These are phyloP conservation scores for Artemia sinica DNA, from an alignment of 2,888 invertebrate genomes.

Conservation along the genomic window DNA sequence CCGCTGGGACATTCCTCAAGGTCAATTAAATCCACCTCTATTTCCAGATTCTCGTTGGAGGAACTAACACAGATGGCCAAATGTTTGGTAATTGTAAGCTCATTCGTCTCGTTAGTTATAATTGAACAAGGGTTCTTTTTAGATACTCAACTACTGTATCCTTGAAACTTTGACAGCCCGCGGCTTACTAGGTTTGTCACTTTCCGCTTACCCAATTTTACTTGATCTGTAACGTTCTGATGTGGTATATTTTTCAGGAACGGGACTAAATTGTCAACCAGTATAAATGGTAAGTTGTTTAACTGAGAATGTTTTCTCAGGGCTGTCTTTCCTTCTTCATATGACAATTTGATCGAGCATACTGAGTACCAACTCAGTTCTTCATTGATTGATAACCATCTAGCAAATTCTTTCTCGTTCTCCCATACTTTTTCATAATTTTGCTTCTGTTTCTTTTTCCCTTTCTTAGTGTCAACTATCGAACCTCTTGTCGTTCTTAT, in stretches of 20 bases:
- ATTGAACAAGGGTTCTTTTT: background rate
- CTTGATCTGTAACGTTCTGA: background rate
- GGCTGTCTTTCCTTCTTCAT: too few relatives aligned
- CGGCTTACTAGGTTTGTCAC: background rate
- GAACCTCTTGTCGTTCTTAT: too few relatives aligned
- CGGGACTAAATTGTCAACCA: background rate
- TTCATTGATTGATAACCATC: too few relatives aligned
- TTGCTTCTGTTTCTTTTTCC: too few relatives aligned
- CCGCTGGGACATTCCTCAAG: background rate
- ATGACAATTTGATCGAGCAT: too few relatives aligned
- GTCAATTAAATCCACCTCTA: background rate
- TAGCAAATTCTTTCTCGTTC: too few relatives aligned
- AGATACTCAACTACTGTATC: background rate
- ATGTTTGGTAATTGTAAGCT: background rate
- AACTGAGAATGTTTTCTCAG: too few relatives aligned
- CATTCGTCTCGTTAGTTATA: background rate
- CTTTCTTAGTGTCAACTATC: too few relatives aligned
- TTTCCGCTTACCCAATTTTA: background rate
- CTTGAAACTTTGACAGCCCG: background rate
- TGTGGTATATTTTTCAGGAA: background rate
- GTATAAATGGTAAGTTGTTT: background rate
- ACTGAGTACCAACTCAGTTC: too few relatives aligned
- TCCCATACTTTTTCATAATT: too few relatives aligned
- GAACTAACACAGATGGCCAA: background rate
- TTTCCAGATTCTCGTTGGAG: background rate